Conservation (phyloP, 2,113 vertebrate genomes). For the Plestiodon gilberti region DNA sequence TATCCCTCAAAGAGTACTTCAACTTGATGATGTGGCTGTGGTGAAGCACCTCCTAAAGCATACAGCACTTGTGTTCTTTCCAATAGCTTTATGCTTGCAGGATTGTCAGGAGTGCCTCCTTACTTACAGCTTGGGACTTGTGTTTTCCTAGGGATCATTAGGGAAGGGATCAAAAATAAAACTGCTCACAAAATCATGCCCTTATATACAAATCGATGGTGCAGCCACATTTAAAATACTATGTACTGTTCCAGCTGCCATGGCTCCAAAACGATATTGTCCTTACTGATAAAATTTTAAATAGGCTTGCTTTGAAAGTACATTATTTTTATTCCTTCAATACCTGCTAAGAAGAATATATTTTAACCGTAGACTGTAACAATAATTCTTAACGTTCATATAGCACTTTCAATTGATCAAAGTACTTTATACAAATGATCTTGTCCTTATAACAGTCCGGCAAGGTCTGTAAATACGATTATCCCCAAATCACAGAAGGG, state of each 20-base stretch:
- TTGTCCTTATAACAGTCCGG: too few species aligned
- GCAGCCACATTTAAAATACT: too few species aligned
- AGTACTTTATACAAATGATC: too few species aligned
- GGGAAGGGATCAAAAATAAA: too few species aligned
- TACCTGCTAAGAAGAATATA: background rate
- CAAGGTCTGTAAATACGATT: too few species aligned
- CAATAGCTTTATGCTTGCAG: background rate
- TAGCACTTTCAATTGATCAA: too few species aligned
- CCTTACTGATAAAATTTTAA: background rate
- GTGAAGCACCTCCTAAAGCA: background rate
- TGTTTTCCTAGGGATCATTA: background rate
- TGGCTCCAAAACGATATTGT: too few species aligned
- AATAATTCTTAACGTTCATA: too few species aligned
- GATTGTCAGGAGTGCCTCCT: background rate
- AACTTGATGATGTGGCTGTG: background rate
- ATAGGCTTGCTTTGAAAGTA: background rate
- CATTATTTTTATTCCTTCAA: background rate
- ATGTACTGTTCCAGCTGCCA: too few species aligned
- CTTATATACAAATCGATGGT: too few species aligned
- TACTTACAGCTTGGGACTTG: background rate
- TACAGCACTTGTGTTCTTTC: background rate
- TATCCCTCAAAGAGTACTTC: background rate
- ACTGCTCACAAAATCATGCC: too few species aligned
- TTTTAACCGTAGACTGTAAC: background rate
- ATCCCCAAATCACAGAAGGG: too few species aligned